Conservation (phyloP, 2,113 vertebrate species). For the Ursus arctos region DNA sequence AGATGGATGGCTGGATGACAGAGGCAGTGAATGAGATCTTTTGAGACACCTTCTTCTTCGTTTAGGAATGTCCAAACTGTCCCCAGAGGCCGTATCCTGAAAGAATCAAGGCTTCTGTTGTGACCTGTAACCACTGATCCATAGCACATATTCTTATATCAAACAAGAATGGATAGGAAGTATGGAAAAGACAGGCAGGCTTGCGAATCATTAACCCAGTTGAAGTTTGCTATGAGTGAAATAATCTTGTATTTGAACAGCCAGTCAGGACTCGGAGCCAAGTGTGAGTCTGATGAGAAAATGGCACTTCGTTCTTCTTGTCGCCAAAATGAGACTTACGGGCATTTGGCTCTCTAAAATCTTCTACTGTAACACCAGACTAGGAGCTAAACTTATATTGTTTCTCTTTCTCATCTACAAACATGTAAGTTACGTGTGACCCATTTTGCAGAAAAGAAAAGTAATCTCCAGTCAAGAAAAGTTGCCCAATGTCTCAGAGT, state of each 20-base stretch:
- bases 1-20: not conserved
- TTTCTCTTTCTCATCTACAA: not conserved
- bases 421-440: not conserved
- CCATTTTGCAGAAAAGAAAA: not conserved
- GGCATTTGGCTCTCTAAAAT: not conserved
- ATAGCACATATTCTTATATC: not conserved
- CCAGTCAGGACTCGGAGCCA: not conserved
- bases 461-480: not conserved
- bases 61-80: not conserved
- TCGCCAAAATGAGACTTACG: not conserved
- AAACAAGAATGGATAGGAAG: not conserved
- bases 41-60: not conserved
- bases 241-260: not conserved
- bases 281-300: slow-evolving; percentile 23
- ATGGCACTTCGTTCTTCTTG: not conserved
- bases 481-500: not conserved
- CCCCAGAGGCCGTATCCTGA: not conserved
- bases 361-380: not conserved
- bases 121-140: not conserved
- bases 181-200: not conserved
- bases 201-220: not conserved
- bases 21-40: not conserved
- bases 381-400: not conserved
- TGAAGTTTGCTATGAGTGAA: slow-evolving; percentile 2
- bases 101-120: not conserved